Conservation (phyloP, 1,140 invertebrate species). For the Sitobion miscanthi region DNA sequence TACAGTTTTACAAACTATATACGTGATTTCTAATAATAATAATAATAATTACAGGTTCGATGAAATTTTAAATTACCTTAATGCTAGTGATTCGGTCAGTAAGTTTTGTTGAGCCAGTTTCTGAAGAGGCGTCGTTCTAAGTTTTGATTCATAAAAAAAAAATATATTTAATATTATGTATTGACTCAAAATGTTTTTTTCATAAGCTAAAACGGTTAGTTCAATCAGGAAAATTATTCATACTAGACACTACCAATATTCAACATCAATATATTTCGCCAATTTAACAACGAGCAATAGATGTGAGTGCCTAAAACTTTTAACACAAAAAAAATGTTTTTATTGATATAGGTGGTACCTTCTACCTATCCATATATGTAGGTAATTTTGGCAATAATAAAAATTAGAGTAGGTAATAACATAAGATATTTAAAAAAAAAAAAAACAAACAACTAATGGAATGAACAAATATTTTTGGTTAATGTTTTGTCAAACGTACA, state of each 20-base stretch:
- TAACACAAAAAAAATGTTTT: background rate
- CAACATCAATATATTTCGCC: background rate
- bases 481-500: too few relatives aligned
- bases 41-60: constrained; percentile 21
- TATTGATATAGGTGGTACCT: background rate
- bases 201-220: background rate
- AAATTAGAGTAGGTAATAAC: background rate
- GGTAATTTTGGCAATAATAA: background rate
- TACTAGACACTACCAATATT: background rate
- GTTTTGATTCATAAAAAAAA: constrained; percentile 27
- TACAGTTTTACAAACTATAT: background rate
- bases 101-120: constrained; percentile 21
- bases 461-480: too few relatives aligned
- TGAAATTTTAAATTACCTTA: constrained; percentile 33
- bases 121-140: constrained; percentile 20
- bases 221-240: background rate
- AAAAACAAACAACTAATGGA: too few relatives aligned
- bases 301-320: background rate
- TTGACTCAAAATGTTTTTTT: background rate
- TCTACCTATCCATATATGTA: background rate
- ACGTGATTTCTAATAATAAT: background rate
- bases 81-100: constrained; percentile 28
- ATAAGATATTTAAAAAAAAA: background rate
- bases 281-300: background rate
- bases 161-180: background rate